Evolutionary conservation across 2,797 vertebrate species (phyloP).

Genomic region (Crocidura indochinensis): DNA sequence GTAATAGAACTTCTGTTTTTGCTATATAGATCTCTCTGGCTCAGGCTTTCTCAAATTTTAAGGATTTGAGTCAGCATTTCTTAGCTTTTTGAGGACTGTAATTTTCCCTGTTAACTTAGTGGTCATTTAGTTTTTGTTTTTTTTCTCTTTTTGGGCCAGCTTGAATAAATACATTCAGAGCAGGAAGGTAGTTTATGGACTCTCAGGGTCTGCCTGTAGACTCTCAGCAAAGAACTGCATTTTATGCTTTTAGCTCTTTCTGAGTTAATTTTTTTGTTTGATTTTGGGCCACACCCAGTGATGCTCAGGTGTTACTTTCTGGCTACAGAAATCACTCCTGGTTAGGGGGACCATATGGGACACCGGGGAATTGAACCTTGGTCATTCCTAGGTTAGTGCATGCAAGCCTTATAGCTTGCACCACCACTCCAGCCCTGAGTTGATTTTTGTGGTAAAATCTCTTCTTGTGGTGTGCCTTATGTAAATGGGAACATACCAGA

Average conservation of each 20-base stretch:
- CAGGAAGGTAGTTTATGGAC: neutral
- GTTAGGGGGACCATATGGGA: no score
- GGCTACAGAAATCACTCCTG: no score
- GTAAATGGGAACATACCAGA: neutral
- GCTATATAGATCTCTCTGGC: neutral
- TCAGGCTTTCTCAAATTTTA: neutral
- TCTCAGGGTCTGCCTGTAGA: neutral
- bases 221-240: neutral
- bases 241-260: neutral
- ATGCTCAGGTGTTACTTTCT: no score
- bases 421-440: neutral
- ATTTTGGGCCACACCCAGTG: no score
- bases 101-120: neutral
- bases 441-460: neutral
- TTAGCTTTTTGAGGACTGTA: slow-evolving; percentile 35
- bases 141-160: neutral
- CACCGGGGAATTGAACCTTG: no score
- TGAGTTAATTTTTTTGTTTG: neutral
- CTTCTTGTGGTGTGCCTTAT: neutral
- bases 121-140: no score
- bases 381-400: no score
- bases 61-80: slow-evolving; percentile 29
- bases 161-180: slow-evolving; percentile 32
- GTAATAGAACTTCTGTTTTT: neutral
- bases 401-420: no score